Conservation (phyloP, 2,113 vertebrate species). For the Thunnus maccoyii region DNA sequence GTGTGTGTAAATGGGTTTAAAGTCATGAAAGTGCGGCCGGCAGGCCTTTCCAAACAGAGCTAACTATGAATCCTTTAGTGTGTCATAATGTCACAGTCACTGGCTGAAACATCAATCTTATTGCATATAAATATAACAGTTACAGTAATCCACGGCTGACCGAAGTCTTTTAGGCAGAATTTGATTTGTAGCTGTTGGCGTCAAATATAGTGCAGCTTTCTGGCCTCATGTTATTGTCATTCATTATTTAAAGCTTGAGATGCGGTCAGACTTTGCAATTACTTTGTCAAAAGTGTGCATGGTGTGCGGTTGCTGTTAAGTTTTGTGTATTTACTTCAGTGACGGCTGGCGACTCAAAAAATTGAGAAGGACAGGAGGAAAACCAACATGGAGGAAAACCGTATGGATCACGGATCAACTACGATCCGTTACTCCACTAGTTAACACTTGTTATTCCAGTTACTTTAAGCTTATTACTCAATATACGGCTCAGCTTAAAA, state of each 20-base stretch:
- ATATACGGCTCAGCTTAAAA: too few species aligned
- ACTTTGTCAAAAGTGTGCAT: neutral
- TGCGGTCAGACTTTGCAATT: neutral
- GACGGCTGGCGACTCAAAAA: too few species aligned
- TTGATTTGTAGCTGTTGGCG: neutral
- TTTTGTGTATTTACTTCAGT: too few species aligned
- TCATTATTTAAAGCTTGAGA: neutral
- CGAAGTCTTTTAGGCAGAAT: neutral
- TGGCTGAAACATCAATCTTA: neutral
- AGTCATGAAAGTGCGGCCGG: neutral
- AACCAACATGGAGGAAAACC: too few species aligned
- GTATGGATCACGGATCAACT: too few species aligned
- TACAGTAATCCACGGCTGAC: neutral
- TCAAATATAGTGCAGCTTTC: neutral
- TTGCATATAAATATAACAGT: neutral
- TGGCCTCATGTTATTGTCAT: neutral
- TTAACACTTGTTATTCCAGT: too few species aligned
- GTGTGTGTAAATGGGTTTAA: slow-evolving; percentile 5
- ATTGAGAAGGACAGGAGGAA: too few species aligned
- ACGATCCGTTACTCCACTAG: too few species aligned
- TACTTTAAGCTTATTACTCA: too few species aligned
- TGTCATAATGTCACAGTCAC: neutral
- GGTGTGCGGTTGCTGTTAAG: neutral
- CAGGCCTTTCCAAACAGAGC: neutral
- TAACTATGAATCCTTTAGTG: neutral